phyloP scores from a whole-genome alignment of 2,888 invertebrate genomes.

The Eupithecia subumbrata region DNA sequence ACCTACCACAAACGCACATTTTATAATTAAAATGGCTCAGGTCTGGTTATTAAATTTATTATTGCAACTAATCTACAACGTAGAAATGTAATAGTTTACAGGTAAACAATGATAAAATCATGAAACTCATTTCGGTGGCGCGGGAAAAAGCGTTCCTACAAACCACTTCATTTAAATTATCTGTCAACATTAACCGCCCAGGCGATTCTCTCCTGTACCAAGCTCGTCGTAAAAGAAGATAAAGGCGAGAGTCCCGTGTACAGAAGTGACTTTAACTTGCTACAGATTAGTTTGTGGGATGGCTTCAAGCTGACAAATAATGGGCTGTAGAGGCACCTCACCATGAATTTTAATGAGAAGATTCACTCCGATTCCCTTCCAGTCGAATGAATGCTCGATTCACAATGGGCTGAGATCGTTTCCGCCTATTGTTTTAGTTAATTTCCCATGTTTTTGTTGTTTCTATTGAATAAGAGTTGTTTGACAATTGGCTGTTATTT shows the following conservation, averaged over 20 bases:
- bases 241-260: conserved; percentile 35
- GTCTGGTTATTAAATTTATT: background rate
- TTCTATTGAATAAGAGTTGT: conserved; percentile 12
- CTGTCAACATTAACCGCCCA: conserved; percentile 34
- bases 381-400: conserved; percentile 59
- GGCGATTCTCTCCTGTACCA: conserved; percentile 30
- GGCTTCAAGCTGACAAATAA: conserved; percentile 58
- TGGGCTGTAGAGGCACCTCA: conserved; percentile 57
- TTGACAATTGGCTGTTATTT: conserved; percentile 13
- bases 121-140: conserved; percentile 39
- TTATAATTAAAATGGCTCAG: background rate
- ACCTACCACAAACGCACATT: background rate
- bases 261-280: conserved; percentile 39
- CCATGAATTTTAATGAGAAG: conserved; percentile 66
- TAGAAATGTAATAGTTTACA: conserved; percentile 16
- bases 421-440: conserved; percentile 31
- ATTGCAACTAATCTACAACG: background rate
- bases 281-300: conserved; percentile 48
- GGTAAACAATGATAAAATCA: conserved; percentile 34
- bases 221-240: conserved; percentile 27
- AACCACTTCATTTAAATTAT: conserved; percentile 48
- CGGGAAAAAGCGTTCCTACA: conserved; percentile 34
- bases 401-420: conserved; percentile 60
- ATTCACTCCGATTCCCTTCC: conserved; percentile 60
- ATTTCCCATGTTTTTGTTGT: conserved; percentile 22